Evolutionary conservation across 2,888 invertebrate species (phyloP), one percentile per base, ranked within the genome.

Genomic region (Ptilodon capucinus): DNA sequence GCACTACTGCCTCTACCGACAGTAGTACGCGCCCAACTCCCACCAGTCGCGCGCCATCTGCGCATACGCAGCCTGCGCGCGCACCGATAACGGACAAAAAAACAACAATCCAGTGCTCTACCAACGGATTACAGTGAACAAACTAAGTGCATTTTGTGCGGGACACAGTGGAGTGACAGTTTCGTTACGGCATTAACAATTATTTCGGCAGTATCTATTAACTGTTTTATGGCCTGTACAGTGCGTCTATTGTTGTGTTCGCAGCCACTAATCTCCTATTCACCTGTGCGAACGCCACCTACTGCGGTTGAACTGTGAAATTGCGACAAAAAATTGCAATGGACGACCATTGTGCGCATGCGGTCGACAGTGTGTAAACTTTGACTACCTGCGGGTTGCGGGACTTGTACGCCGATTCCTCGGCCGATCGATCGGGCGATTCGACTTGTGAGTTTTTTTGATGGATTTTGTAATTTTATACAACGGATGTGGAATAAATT

Each of bases 281-380:
- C 87, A 87, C 86, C 86, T 86, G 86, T 82, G 67, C 74, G 70
- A 62, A 73, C 64, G 75, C 79, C 79, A 83, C 82, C 77, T 74
- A 75, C 75, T 81, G 86, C 75, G 83, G 84, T 83, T 76, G 68
- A 75, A 82, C 87, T 84, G 85, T 90, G 87, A 86, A 90, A 89
- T n/a, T 89, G 88, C 87, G 88, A 88, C 85, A 90, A 90, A 89
- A 89, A 90, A 87, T 86, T 82, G 89, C 87, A 87, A 87, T 85
- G 84, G 78, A 72, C 74, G 63, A 67, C 76, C 73, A 75, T 82
- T 82, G 82, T 84, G 63, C 57, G 55, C 64, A 65, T 67, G 74
- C 63, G 79, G 79, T 76, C 74, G 65, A 70, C 59, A 73, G 81
- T 86, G 85, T 81, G 88, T 87, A 88, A 86, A 88, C 86, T 86